Percentiles rank a stretch among this genome's conserved stretches.
These are phyloP conservation scores for Macrosteles quadrilineatus DNA, from an alignment of 1,140 invertebrate species.

Conservation along the genomic window DNA sequence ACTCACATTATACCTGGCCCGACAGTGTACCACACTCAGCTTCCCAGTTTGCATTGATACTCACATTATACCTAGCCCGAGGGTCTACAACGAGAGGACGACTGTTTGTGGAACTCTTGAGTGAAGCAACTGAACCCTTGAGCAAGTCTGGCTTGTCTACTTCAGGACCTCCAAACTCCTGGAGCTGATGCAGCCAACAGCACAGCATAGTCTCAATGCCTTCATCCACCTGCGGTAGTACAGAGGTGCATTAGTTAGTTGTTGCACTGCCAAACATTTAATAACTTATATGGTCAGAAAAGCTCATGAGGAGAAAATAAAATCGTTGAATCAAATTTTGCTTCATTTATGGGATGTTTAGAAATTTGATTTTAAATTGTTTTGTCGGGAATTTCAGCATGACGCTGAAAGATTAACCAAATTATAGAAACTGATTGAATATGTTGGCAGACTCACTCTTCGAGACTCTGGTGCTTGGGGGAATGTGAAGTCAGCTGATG, in stretches of 20 bases:
- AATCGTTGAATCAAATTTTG: no score
- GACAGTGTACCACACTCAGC: no score
- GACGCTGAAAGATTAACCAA: no score
- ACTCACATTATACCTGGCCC: no score
- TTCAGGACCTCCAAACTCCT: constrained; percentile 75
- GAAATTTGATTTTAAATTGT: no score
- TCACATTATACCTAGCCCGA: constrained; percentile 77
- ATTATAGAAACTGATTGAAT: neutral
- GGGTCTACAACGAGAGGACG: constrained; percentile 64
- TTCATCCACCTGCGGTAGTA: constrained; percentile 81
- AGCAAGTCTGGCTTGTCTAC: constrained; percentile 80
- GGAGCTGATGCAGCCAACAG: constrained; percentile 76
- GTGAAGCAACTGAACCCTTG: constrained; percentile 71
- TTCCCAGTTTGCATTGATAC: no score
- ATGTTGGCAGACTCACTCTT: constrained; percentile 56
- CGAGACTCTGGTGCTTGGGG: constrained; percentile 64
- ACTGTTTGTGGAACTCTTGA: constrained; percentile 50
- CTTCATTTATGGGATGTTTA: no score
- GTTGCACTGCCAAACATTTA: no score
- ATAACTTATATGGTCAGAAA: no score
- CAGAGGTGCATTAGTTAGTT: no score
- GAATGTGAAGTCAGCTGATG: constrained; percentile 72
- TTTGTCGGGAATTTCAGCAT: no score
- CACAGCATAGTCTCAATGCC: constrained; percentile 80
- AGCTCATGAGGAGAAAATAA: no score